Percentiles rank a stretch among this genome's conserved stretches.
Conservation (phyloP, 1,140 invertebrate species). For the Macrobrachium rosenbergii region DNA sequence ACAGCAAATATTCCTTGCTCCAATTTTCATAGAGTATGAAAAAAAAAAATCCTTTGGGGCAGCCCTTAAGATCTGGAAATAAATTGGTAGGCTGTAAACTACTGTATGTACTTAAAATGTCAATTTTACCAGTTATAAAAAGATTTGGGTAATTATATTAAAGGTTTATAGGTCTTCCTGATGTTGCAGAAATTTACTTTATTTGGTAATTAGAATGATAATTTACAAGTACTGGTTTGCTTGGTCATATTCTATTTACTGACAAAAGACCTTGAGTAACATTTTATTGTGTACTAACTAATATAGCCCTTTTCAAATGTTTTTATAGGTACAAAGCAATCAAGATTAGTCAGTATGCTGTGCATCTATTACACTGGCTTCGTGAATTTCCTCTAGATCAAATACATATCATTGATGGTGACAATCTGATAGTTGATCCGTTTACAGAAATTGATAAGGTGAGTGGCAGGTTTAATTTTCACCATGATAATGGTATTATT, state of each 20-base stretch:
- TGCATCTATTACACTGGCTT: conserved; percentile 88
- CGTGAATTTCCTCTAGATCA: conserved; percentile 86
- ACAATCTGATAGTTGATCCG: conserved; percentile 88
- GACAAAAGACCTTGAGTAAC: too few species aligned
- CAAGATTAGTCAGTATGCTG: conserved; percentile 82
- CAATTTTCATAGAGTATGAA: too few species aligned
- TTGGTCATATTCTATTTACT: background rate
- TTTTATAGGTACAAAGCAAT: conserved; percentile 65
- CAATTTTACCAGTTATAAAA: too few species aligned
- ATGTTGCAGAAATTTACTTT: too few species aligned
- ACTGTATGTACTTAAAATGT: too few species aligned
- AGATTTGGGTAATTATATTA: too few species aligned
- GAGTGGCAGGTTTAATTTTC: background rate
- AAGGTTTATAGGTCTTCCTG: too few species aligned
- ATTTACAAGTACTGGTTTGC: background rate
- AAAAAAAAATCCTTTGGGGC: too few species aligned
- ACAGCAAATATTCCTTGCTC: too few species aligned
- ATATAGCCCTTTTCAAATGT: background rate
- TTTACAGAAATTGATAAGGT: conserved; percentile 80
- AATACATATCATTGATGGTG: conserved; percentile 91
- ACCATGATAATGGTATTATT: background rate
- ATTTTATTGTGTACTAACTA: background rate
- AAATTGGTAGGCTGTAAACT: too few species aligned
- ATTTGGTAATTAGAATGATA: background rate
- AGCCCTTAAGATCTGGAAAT: too few species aligned